Percentiles rank a stretch among this genome's conserved stretches.
These are phyloP conservation scores for Myrmecobius fasciatus DNA, from an alignment of 2,113 vertebrate genomes.

Conservation along the genomic window DNA sequence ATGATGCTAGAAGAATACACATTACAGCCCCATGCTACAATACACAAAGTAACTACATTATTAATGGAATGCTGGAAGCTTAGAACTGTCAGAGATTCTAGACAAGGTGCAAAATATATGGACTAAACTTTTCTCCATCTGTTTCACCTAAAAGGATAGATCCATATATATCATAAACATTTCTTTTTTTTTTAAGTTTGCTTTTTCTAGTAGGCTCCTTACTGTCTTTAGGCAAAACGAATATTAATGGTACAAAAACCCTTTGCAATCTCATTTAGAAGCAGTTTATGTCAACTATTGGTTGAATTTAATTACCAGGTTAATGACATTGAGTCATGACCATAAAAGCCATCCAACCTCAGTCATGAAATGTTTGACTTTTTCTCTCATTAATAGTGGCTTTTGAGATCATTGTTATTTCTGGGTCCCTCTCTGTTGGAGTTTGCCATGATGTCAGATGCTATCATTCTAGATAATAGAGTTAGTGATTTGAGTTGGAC, in stretches of 20 bases:
- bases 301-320: conserved; percentile 51
- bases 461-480: conserved; percentile 26
- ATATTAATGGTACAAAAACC: conserved; percentile 49
- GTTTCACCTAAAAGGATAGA: conserved; percentile 45
- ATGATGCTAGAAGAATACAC: conserved; percentile 24
- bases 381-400: conserved; percentile 40
- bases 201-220: conserved; percentile 20
- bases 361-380: conserved; percentile 41
- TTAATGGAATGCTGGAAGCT: conserved; percentile 13
- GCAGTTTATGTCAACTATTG: conserved; percentile 49
- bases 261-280: conserved; percentile 57
- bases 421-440: conserved; percentile 25
- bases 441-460: conserved; percentile 14
- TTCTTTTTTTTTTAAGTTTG: not conserved
- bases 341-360: conserved; percentile 55
- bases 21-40: not conserved
- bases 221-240: conserved; percentile 34
- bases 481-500: conserved; percentile 7
- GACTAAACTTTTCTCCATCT: conserved; percentile 37
- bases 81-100: conserved; percentile 42
- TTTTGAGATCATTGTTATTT: conserved; percentile 61
- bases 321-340: conserved; percentile 59
- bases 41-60: conserved; percentile 33
- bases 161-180: conserved; percentile 14
- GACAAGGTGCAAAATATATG: conserved; percentile 48